Percentiles rank a stretch among this genome's conserved stretches.
phyloP scores from a whole-genome alignment of 2,888 invertebrate genomes.

The Osedax fenrisi region DNA sequence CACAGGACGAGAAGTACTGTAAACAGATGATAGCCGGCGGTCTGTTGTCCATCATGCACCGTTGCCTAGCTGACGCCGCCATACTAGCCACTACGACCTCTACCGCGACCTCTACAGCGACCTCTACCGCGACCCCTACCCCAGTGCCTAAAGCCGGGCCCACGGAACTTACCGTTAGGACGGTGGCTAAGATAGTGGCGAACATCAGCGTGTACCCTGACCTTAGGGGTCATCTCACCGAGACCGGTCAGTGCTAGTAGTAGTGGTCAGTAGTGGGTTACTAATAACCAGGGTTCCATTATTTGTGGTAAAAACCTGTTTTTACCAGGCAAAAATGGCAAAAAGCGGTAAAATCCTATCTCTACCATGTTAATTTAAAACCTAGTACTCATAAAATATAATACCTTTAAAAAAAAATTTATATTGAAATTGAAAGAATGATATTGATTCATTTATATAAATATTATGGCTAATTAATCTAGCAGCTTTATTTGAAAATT shows the following conservation, averaged over 20 bases:
- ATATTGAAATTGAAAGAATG: no score
- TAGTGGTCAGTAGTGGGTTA: no score
- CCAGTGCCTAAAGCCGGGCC: neutral
- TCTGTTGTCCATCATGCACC: neutral
- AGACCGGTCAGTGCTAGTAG: neutral
- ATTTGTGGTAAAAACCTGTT: no score
- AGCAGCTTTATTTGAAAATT: no score
- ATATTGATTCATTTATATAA: no score
- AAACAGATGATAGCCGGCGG: neutral
- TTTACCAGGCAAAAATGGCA: no score
- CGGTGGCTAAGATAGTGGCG: neutral
- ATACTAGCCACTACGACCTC: neutral
- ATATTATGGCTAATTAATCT: no score
- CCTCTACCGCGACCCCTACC: neutral
- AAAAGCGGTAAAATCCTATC: no score
- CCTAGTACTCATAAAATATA: no score
- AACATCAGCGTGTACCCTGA: neutral
- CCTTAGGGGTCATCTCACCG: neutral
- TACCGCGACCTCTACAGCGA: neutral
- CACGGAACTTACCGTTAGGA: neutral
- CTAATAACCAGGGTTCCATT: no score
- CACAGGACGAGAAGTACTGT: neutral
- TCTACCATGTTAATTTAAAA: no score
- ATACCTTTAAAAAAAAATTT: no score
- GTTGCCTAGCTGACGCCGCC: neutral